phyloP scores from a whole-genome alignment of 2,113 vertebrate genomes.

The Limanda limanda region DNA sequence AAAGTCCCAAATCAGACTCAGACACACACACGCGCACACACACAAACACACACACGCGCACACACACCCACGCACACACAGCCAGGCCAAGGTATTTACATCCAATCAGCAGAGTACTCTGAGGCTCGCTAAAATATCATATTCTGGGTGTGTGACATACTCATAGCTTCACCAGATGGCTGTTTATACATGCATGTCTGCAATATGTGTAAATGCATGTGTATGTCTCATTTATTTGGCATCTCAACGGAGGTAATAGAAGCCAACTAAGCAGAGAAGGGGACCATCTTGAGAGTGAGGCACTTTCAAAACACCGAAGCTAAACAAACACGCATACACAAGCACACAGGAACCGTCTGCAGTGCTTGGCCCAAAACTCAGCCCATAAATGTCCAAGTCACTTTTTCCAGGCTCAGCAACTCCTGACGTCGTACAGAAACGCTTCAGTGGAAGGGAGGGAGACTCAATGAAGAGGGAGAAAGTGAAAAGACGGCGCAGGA shows the following conservation, averaged over 20 bases:
- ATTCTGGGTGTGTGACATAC: conserved; percentile 36
- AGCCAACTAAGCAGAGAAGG: conserved; percentile 22
- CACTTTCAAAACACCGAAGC: conserved; percentile 41
- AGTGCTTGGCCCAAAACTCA: conserved; percentile 57
- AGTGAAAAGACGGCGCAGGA: conserved; percentile 28
- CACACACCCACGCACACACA: conserved; percentile 17
- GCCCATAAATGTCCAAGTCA: conserved; percentile 72
- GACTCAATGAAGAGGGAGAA: conserved; percentile 22
- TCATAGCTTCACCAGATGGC: conserved; percentile 18
- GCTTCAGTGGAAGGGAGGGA: conserved; percentile 21
- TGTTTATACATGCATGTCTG: conserved; percentile 11
- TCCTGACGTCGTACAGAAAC: conserved; percentile 56
- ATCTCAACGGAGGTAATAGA: neutral
- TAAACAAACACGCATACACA: conserved; percentile 53
- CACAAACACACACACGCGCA: too few species aligned
- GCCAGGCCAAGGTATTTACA: conserved; percentile 34
- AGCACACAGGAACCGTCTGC: conserved; percentile 48
- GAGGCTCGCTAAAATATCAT: conserved; percentile 10
- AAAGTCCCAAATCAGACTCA: conserved; percentile 34
- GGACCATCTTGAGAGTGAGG: conserved; percentile 50
- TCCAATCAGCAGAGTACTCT: conserved; percentile 28
- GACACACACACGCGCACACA: too few species aligned
- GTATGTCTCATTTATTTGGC: conserved; percentile 13
- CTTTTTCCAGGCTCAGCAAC: conserved; percentile 76
- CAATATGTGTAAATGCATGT: neutral